Conservation (phyloP, 2,797 vertebrate species). For the Lagocephalus sceleratus region DNA sequence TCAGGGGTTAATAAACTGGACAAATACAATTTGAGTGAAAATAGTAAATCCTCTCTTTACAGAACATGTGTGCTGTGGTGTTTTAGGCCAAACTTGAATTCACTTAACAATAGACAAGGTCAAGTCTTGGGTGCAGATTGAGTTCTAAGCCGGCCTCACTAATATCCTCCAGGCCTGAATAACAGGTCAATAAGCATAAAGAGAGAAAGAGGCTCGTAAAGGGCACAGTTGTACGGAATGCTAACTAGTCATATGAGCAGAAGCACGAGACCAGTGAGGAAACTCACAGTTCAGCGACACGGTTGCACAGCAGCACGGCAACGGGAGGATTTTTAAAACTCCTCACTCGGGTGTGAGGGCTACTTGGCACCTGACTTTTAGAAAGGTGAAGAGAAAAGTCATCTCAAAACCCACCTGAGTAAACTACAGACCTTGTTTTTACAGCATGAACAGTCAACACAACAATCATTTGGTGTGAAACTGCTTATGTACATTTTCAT, state of each 20-base stretch:
- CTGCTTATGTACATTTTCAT: not conserved
- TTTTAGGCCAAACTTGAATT: not conserved
- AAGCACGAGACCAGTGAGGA: slow-evolving; percentile 29
- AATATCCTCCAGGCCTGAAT: slow-evolving; percentile 13
- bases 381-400: no score
- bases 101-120: not conserved
- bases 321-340: slow-evolving; percentile 2
- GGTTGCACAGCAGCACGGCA: not conserved
- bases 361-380: no score
- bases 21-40: not conserved
- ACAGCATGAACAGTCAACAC: not conserved
- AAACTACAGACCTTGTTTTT: not conserved
- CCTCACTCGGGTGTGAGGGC: not conserved
- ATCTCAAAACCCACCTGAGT: no score
- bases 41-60: not conserved
- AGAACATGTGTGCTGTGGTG: not conserved
- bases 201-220: slow-evolving; percentile 19
- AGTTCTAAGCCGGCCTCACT: slow-evolving; percentile 10
- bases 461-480: slow-evolving; percentile 1
- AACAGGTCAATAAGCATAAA: slow-evolving; percentile 30
- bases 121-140: not conserved
- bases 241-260: slow-evolving; percentile 49
- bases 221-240: slow-evolving; percentile 17
- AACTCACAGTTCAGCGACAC: slow-evolving; percentile 10
- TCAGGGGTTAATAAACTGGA: not conserved